Base-by-base conservation (phyloP, 2,797 vertebrate genomes). In the Sarcophilus harrisii region DNA sequence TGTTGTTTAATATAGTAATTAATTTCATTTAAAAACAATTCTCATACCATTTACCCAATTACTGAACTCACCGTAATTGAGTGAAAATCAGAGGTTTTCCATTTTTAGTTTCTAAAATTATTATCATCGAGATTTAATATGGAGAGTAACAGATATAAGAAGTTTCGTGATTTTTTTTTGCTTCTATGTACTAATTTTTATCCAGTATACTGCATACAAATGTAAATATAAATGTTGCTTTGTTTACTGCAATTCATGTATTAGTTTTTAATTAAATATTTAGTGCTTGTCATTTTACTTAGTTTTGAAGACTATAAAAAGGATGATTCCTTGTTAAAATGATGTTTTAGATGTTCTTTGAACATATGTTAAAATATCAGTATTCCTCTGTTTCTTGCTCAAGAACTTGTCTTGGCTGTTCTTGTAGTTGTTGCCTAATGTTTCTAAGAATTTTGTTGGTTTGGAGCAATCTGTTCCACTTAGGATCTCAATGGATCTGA, bases 221-320 rank as follows among this genome's bases (percentile, higher is more conserved):
- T 87, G 24, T 73, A 81, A 21, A 87, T 32, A 30, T 54, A 54
- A 54, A 30, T 8, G 32, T 57, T 55, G 16, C 92, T 57, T 94
- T 93, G 0, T 91, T 93, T 32, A 95, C 95, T 73, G 52, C 55
- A n/a, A 92, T 27, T 57, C 16, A 9, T 58, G 0, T 92, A 55
- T 94, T 5, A 5, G 45, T 95, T 91, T 94, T 94, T 92, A 94
- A 96, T 38, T 95, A 92, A 57, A 3, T 52, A 45, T 0, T 0
- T 93, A n/a, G 12, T 94, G 49, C 10, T 66, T 55, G 45, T 81
- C 62, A 30, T 55, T 21, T 66, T 92, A 38, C 62, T 66, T 66
- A 13, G 14, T 52, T 89, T 95, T 87, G 52, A 1, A 94, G 95
- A 94, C 54, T 59, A 13, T 5, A 81, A 73, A 81, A 81, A 81